Base-by-base conservation (phyloP, 2,113 vertebrate species). In the Zeus faber region DNA sequence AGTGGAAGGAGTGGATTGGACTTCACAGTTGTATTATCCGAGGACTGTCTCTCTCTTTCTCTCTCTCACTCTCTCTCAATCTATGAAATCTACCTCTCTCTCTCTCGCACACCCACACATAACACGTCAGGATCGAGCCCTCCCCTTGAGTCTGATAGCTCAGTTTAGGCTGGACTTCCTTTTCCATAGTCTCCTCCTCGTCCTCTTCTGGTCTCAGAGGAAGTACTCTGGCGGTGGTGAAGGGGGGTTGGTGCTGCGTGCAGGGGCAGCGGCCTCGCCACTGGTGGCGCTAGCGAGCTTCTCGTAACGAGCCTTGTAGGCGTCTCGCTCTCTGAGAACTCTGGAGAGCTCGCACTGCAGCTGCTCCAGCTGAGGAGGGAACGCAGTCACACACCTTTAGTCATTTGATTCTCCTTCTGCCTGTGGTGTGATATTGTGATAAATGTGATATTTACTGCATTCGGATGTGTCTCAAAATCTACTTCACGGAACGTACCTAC, bases 271-370 rank as follows among this genome's bases (percentile, higher is more conserved):
- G 45, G 81, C 68, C 18, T 87, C 82, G 24, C 62, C 55, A 0
- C 69, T 50, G 41, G 73, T 83, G 0, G 86, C 72, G 65, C 74
- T 73, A 65, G 90, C 70, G 25, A 91, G 87, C 77, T 91, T 91
- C 85, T 91, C 90, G 13, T 89, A 91, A 35, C 89, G 89, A 50
- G 90, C 81, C 72, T 91, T 91, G 83, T 91, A 91, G 63, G 89
- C 74, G 68, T 91, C 90, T 54, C 90, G 69, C 69, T 91, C 89
- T 65, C 87, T 72, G 62, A 91, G 68, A 46, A 91, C 89, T 7
- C 86, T 84, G 17, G 82, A 85, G 55, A 91, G 84, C 69, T 91
- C 90, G 13, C 86, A 88, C 79, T 90, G 89, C 8, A 91, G 76
- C 76, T 91, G 88, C 4, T 91, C 89, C 81, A 91, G 49, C 90